Percentiles rank a stretch among this genome's conserved stretches.
Conservation (phyloP, 2,113 vertebrate genomes). For the Gymnorhina tibicen region DNA sequence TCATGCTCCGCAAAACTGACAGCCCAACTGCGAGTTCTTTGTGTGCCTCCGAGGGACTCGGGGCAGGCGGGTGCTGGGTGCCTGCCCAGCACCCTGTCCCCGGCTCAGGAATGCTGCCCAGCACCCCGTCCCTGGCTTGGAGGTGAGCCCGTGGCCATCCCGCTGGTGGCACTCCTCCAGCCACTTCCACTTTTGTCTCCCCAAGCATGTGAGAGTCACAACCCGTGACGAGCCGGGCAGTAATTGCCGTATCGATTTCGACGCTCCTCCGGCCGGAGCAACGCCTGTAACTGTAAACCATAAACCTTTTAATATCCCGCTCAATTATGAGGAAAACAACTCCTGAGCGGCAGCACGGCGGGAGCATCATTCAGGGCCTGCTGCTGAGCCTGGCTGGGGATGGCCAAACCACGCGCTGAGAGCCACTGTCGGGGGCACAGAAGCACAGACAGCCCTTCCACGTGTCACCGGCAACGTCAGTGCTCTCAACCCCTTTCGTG, state of each 20-base stretch:
- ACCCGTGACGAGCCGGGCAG: neutral
- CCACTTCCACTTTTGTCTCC: slow-evolving; percentile 20
- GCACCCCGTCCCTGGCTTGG: neutral
- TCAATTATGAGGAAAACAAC: neutral
- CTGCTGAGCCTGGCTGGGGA: neutral
- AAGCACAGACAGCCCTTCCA: neutral
- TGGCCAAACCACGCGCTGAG: accelerated
- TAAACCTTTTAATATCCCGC: neutral
- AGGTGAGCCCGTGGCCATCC: neutral
- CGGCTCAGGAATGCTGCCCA: neutral
- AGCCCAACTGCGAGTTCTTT: neutral
- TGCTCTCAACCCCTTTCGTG: neutral
- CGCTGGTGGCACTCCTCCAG: slow-evolving; percentile 14
- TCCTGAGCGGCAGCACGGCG: neutral
- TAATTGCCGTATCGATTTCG: neutral
- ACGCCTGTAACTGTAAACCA: slow-evolving; percentile 13
- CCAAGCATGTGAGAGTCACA: neutral
- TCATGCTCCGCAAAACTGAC: neutral
- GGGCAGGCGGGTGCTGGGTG: neutral
- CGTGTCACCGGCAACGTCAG: accelerated
- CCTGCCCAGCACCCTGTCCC: neutral
- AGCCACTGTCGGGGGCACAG: neutral
- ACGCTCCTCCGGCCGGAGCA: neutral
- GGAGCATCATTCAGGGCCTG: neutral
- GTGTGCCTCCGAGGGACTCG: neutral